These are phyloP conservation scores for Eupithecia centaureata DNA, from an alignment of 2,888 invertebrate species.

Conservation along the genomic window DNA sequence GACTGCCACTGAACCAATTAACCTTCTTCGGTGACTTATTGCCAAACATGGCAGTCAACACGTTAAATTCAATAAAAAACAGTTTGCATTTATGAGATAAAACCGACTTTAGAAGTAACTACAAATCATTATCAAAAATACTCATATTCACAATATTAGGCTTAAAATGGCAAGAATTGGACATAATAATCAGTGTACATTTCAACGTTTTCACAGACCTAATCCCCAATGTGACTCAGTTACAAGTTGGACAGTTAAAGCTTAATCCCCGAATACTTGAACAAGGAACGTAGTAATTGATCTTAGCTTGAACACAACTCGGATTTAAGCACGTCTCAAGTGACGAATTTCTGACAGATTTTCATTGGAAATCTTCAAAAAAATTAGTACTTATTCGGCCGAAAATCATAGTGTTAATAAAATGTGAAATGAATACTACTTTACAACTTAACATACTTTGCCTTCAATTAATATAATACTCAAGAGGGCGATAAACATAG, in stretches of 20 bases:
- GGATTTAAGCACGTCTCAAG: too few species aligned
- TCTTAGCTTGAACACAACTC: too few species aligned
- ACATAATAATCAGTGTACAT: not conserved
- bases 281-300: too few species aligned
- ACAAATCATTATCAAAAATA: not conserved
- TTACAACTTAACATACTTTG: slow-evolving; percentile 37
- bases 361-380: too few species aligned
- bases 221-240: not conserved
- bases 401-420: not conserved
- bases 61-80: too few species aligned
- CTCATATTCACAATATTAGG: not conserved
- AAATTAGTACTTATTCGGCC: not conserved
- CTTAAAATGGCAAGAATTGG: not conserved
- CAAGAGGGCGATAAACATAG: slow-evolving; percentile 32
- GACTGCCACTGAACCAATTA: too few species aligned
- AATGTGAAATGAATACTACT: slow-evolving; percentile 37
- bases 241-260: not conserved
- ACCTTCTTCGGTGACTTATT: too few species aligned
- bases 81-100: too few species aligned
- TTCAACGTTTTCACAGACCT: not conserved
- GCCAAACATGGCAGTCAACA: too few species aligned
- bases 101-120: not conserved
- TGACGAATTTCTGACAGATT: too few species aligned
- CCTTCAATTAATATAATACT: slow-evolving; percentile 39
- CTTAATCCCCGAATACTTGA: too few species aligned